phyloP scores from a whole-genome alignment of 35 echinoderm and acorn worm genomes.

The Apostichopus californicus region DNA sequence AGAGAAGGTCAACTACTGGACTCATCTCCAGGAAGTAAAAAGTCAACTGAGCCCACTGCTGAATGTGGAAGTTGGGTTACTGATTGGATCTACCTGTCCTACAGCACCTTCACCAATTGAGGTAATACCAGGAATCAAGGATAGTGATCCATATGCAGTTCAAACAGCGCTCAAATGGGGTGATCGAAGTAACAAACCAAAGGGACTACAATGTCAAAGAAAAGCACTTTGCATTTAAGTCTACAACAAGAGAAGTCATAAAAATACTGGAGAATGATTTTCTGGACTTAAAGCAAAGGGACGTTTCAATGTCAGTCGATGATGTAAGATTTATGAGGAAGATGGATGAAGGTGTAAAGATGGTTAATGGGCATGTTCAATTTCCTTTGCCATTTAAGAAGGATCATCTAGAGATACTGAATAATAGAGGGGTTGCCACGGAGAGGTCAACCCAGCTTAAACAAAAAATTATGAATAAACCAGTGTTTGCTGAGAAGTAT shows the following conservation, averaged over 20 bases:
- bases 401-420: conserved; percentile 43
- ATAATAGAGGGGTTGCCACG: conserved; percentile 55
- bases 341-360: conserved; percentile 17
- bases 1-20: conserved; percentile 58
- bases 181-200: conserved; percentile 40
- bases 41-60: conserved; percentile 17
- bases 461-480: conserved; percentile 3
- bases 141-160: conserved; percentile 73
- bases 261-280: conserved; percentile 26
- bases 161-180: conserved; percentile 66
- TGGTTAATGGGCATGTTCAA: conserved; percentile 39
- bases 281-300: neutral
- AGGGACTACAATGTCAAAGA: neutral
- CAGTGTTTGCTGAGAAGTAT: conserved; percentile 46
- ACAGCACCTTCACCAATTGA: conserved; percentile 55
- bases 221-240: conserved; percentile 53
- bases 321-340: conserved; percentile 47
- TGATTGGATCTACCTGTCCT: conserved; percentile 60
- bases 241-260: conserved; percentile 37
- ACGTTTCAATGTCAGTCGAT: conserved; percentile 4
- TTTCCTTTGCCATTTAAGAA: conserved; percentile 62
- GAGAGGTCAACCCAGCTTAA: conserved; percentile 37
- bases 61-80: conserved; percentile 29
- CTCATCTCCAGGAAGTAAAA: conserved; percentile 53
- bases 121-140: conserved; percentile 36